Evolutionary conservation across 2,113 vertebrate genomes (phyloP).

Genomic region (Formicarius rufipectus): DNA sequence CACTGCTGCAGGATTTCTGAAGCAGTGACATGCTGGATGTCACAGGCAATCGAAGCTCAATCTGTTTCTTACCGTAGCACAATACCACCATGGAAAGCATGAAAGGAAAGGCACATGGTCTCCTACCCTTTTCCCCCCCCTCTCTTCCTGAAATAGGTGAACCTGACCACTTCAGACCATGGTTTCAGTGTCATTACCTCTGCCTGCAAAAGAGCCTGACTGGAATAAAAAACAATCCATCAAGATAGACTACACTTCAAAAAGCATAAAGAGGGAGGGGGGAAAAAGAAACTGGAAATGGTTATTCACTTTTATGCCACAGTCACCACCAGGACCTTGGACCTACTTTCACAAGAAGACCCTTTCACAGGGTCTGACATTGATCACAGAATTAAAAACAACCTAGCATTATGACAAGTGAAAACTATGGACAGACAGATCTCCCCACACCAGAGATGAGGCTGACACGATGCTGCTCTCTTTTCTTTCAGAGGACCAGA

Average conservation of each 20-base stretch:
- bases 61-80: not conserved
- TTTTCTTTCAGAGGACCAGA: not conserved
- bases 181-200: rapidly evolving
- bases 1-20: not conserved
- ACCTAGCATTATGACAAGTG: not conserved
- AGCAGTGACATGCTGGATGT: not conserved
- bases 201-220: not conserved
- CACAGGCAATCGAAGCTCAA: not conserved
- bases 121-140: not conserved
- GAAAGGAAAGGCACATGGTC: rapidly evolving
- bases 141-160: not conserved
- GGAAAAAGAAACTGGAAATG: not conserved
- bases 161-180: not conserved
- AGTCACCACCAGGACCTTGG: not conserved
- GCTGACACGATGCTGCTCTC: rapidly evolving
- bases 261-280: not conserved
- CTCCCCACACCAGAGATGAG: not conserved
- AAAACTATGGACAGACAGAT: not conserved
- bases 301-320: not conserved
- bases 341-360: not conserved
- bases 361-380: not conserved
- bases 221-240: not conserved
- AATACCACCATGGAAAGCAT: not conserved
- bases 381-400: rapidly evolving
- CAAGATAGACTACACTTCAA: not conserved